Evolutionary conservation across 2,113 vertebrate genomes (phyloP).

Genomic region (Myrmecophaga tridactyla): DNA sequence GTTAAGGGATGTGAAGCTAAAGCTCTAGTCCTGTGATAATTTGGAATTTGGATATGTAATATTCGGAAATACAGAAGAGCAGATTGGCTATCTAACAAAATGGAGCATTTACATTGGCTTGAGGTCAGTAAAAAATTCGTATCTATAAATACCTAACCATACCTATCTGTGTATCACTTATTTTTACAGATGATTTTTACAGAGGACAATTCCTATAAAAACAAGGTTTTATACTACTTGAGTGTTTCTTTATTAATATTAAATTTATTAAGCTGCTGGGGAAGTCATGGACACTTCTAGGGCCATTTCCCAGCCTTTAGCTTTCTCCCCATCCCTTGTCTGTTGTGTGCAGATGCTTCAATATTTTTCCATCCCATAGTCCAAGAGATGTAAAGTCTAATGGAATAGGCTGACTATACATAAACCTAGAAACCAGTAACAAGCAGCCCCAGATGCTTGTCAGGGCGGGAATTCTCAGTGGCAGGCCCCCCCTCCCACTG

Average conservation of each 20-base stretch:
- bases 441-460: too few species aligned
- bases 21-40: background rate
- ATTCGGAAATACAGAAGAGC: background rate
- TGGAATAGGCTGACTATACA: too few species aligned
- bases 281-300: too few species aligned
- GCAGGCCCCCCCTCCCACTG: too few species aligned
- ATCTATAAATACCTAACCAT: background rate
- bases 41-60: slow-evolving; percentile 10
- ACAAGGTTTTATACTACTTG: background rate
- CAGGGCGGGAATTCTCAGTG: too few species aligned
- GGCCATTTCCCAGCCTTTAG: background rate
- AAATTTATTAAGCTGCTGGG: background rate
- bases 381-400: too few species aligned
- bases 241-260: background rate
- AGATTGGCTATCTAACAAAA: slow-evolving; percentile 19
- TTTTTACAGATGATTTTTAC: slow-evolving; percentile 26
- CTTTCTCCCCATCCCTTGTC: too few species aligned
- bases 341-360: too few species aligned
- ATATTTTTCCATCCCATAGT: too few species aligned
- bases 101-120: background rate
- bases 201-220: background rate
- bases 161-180: background rate
- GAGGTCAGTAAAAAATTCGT: slow-evolving; percentile 8
- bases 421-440: too few species aligned
- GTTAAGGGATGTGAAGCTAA: slow-evolving; percentile 44